These are phyloP conservation scores for Semicossyphus pulcher DNA, from an alignment of 2,113 vertebrate species.

Conservation along the genomic window DNA sequence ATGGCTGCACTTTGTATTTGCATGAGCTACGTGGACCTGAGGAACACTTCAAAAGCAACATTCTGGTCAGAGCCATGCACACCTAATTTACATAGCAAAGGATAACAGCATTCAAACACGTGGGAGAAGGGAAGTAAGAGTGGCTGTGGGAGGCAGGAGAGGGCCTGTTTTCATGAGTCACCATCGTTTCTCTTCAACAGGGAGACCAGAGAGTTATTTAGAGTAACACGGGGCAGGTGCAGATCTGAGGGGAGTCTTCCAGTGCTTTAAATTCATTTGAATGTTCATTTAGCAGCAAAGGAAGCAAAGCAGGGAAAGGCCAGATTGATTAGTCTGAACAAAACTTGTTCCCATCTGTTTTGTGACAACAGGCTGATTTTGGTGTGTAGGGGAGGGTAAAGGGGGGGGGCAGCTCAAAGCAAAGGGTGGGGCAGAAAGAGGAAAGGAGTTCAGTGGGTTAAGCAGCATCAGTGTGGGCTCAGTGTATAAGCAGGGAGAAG, in stretches of 20 bases:
- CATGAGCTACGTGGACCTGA: conserved; percentile 9
- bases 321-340: conserved; percentile 41
- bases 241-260: conserved; percentile 1
- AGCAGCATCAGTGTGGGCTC: conserved; percentile 30
- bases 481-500: neutral
- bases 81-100: conserved; percentile 35
- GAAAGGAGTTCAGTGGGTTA: conserved; percentile 19
- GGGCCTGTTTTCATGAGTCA: conserved; percentile 30
- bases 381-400: neutral
- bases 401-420: conserved; percentile 14
- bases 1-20: neutral
- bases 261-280: neutral
- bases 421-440: conserved; percentile 28
- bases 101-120: conserved; percentile 49
- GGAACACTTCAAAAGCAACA: conserved; percentile 67
- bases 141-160: conserved; percentile 22
- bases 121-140: conserved; percentile 16
- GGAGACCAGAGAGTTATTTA: conserved; percentile 11
- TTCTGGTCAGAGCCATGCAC: conserved; percentile 66
- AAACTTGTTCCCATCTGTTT: conserved; percentile 91
- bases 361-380: conserved; percentile 83
- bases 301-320: conserved; percentile 50
- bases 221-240: neutral
- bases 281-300: conserved; percentile 24
- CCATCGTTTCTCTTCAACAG: neutral